phyloP scores from a whole-genome alignment of 2,113 vertebrate species.

The Rhinolophus sinicus region DNA sequence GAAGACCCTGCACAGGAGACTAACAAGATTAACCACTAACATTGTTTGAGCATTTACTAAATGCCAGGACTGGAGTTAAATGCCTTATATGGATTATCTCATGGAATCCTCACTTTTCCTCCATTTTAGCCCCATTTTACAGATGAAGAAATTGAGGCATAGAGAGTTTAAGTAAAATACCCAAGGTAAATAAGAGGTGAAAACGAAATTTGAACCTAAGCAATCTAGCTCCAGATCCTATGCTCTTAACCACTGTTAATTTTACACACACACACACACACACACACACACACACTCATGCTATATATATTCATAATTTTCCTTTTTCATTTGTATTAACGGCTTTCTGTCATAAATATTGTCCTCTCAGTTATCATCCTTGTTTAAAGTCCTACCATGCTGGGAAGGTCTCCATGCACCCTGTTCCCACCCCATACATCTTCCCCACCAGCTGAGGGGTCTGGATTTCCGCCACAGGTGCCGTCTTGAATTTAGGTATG shows the following conservation, averaged over 20 bases:
- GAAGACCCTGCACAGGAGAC: not conserved
- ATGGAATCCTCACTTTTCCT: not conserved
- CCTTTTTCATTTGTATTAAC: not conserved
- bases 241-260: not conserved
- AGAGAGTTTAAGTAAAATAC: not conserved
- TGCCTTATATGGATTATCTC: not conserved
- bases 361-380: not conserved
- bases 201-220: not conserved
- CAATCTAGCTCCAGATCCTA: not conserved
- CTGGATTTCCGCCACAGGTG: not conserved
- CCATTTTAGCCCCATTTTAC: not conserved
- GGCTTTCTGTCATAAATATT: not conserved
- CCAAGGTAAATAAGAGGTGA: not conserved
- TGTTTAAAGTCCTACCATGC: not conserved
- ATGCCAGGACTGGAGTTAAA: not conserved
- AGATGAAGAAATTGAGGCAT: not conserved
- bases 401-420: not conserved
- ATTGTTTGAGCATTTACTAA: not conserved
- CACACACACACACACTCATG: not conserved
- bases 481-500: not conserved
- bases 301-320: not conserved
- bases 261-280: not conserved
- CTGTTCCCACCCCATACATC: rapidly evolving
- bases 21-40: not conserved
- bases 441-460: not conserved